phyloP scores from a whole-genome alignment of 2,113 vertebrate species.

The Pandion haliaetus region DNA sequence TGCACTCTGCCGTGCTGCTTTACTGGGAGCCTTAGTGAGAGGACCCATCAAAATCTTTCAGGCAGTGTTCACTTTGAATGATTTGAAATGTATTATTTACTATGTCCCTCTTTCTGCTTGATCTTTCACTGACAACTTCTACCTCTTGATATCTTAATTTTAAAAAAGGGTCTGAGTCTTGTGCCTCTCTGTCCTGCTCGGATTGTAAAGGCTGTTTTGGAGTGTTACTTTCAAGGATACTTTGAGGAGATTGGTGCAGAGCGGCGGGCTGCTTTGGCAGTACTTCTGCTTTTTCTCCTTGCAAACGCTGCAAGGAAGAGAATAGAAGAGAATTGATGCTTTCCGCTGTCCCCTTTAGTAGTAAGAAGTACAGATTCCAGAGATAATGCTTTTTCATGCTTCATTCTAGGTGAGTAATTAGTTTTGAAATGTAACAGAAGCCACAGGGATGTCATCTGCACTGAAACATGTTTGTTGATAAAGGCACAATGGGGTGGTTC shows the following conservation, averaged over 20 bases:
- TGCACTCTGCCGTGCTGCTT: background rate
- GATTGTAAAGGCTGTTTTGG: background rate
- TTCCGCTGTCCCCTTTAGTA: background rate
- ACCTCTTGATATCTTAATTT: background rate
- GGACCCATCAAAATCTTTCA: background rate
- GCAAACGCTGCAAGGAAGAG: background rate
- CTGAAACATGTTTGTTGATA: background rate
- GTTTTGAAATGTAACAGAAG: background rate
- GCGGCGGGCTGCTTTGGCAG: background rate
- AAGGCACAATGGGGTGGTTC: background rate
- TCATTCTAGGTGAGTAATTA: background rate
- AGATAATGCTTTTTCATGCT: background rate
- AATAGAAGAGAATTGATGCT: background rate
- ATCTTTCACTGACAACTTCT: background rate
- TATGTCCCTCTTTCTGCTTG: background rate
- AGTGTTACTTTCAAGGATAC: background rate
- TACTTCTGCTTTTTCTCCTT: background rate
- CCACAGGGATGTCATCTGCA: background rate
- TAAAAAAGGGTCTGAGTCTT: background rate
- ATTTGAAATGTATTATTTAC: background rate
- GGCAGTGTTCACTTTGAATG: background rate
- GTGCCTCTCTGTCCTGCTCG: accelerated
- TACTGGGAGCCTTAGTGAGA: background rate
- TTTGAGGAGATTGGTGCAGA: background rate
- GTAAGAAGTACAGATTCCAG: background rate